Conservation (phyloP, 2,113 vertebrate species). For the Zingel zingel region DNA sequence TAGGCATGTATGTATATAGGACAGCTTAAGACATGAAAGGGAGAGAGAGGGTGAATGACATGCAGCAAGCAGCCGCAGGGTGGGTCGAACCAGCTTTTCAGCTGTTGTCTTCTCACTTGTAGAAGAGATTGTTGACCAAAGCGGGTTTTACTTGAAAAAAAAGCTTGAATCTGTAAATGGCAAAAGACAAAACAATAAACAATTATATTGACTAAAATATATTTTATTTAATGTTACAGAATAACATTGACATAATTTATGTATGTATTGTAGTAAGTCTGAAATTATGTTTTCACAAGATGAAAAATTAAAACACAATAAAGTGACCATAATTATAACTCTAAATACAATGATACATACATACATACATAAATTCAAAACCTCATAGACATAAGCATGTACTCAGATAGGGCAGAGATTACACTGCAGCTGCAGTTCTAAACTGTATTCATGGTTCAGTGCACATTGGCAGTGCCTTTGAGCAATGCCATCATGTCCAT, state of each 20-base stretch:
- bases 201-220: conserved; percentile 54
- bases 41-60: no score
- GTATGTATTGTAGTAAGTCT: background rate
- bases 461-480: background rate
- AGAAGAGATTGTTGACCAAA: no score
- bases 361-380: background rate
- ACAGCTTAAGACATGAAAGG: no score
- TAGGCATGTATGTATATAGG: no score
- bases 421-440: background rate
- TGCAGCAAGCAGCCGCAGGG: no score
- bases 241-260: background rate
- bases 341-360: background rate
- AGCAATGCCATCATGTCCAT: background rate
- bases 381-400: background rate
- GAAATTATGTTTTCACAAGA: conserved; percentile 4
- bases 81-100: no score
- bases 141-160: no score
- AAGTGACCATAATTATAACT: background rate
- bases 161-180: background rate
- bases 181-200: conserved; percentile 5
- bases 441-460: conserved; percentile 1
- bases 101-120: no score
- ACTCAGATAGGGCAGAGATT: background rate
- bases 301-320: background rate
- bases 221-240: conserved; percentile 47